A percentile compares a stretch with the other conserved stretches of the same genome.
These are phyloP conservation scores for Muscina levida DNA, from an alignment of 2,888 invertebrate genomes.

Conservation along the genomic window DNA sequence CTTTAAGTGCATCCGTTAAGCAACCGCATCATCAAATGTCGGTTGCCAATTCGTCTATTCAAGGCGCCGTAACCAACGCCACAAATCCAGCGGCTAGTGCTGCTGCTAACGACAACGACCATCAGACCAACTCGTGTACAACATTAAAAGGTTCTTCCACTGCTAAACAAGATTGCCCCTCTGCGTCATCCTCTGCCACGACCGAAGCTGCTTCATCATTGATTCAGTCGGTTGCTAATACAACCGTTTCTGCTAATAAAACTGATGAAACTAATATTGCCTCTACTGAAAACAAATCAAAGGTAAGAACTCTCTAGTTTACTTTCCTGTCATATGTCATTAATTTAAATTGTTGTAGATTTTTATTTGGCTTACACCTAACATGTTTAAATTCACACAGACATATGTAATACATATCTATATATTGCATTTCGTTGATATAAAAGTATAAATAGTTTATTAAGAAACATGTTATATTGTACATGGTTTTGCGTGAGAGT, in stretches of 20 bases:
- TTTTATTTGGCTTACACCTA: slow-evolving; percentile 7
- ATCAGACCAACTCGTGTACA: slow-evolving; percentile 16
- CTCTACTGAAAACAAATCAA: slow-evolving; percentile 62
- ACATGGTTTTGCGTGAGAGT: slow-evolving; percentile 5
- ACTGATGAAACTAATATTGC: slow-evolving; percentile 48
- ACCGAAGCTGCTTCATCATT: slow-evolving; percentile 54
- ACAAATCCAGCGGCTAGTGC: slow-evolving; percentile 59
- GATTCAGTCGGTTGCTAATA: slow-evolving; percentile 41
- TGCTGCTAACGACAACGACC: slow-evolving; percentile 58
- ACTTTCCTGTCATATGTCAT: slow-evolving; percentile 5
- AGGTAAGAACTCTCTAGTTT: slow-evolving; percentile 56
- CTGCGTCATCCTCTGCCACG: slow-evolving; percentile 35
- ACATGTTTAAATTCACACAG: slow-evolving; percentile 23
- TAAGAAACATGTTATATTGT: slow-evolving; percentile 4
- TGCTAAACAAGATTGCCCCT: slow-evolving; percentile 45
- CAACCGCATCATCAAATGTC: slow-evolving; percentile 64
- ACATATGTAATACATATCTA: slow-evolving; percentile 15
- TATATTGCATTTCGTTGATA: slow-evolving; percentile 13
- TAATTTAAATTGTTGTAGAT: slow-evolving; percentile 1
- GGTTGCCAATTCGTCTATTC: slow-evolving; percentile 62
- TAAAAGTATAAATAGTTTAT: slow-evolving; percentile 21
- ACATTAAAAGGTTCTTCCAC: slow-evolving; percentile 32
- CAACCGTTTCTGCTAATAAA: slow-evolving; percentile 44
- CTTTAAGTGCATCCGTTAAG: slow-evolving; percentile 45
- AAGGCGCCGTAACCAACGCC: slow-evolving; percentile 59